phyloP scores from a whole-genome alignment of 2,113 vertebrate species.

The Odocoileus hemionus region DNA sequence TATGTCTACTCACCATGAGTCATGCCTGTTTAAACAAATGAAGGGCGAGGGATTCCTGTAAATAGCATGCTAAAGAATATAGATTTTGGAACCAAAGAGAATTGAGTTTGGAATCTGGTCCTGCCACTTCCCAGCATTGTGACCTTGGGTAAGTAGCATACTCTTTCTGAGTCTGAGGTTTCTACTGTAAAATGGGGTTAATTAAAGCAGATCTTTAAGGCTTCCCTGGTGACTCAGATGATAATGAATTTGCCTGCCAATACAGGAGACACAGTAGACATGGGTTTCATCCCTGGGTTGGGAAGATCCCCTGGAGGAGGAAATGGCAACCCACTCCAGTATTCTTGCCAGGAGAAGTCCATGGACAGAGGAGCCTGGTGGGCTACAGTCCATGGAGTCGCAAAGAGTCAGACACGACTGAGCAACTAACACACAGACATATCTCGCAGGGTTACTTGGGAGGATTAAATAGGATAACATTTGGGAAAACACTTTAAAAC shows the following conservation, averaged over 20 bases:
- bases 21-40: neutral
- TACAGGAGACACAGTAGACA: neutral
- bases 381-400: neutral
- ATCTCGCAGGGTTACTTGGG: neutral
- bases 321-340: neutral
- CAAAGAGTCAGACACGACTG: neutral
- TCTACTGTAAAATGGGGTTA: neutral
- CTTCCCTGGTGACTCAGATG: neutral
- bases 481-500: neutral
- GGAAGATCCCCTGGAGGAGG: neutral
- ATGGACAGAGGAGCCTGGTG: neutral
- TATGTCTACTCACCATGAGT: neutral
- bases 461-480: neutral
- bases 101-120: neutral
- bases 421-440: neutral
- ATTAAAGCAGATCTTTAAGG: neutral
- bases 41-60: neutral
- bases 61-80: neutral
- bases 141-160: neutral
- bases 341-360: neutral
- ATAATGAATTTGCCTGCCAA: too few relatives aligned
- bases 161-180: neutral
- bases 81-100: neutral
- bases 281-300: neutral
- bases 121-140: neutral